phyloP scores from a whole-genome alignment of 2,888 invertebrate genomes.

The Choreutis nemorana region DNA sequence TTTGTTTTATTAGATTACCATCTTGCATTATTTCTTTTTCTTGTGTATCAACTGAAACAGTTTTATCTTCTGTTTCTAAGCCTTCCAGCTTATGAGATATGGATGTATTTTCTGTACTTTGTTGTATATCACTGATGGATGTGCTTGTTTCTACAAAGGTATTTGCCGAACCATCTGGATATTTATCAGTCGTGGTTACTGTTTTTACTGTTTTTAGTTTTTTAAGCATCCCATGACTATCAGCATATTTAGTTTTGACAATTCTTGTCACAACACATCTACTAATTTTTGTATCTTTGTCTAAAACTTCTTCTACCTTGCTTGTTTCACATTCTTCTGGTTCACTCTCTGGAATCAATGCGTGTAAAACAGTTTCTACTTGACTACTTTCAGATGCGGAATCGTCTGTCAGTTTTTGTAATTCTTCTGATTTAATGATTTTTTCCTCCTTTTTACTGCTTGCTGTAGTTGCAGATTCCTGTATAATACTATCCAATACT shows the following conservation, averaged over 20 bases:
- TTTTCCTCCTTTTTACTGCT: slow-evolving; percentile 23
- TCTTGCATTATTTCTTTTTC: slow-evolving; percentile 27
- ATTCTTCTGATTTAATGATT: slow-evolving; percentile 12
- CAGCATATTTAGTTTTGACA: slow-evolving; percentile 31
- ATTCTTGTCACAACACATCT: slow-evolving; percentile 31
- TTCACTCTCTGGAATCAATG: slow-evolving; percentile 19
- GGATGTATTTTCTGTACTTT: slow-evolving; percentile 15
- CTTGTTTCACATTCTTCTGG: slow-evolving; percentile 25
- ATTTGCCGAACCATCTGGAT: slow-evolving; percentile 39
- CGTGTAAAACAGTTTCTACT: slow-evolving; percentile 21
- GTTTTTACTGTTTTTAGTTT: slow-evolving; percentile 39
- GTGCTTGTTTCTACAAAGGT: slow-evolving; percentile 41
- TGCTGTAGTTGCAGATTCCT: slow-evolving; percentile 27
- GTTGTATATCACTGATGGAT: slow-evolving; percentile 34
- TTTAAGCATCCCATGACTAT: slow-evolving; percentile 19
- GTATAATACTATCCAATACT: slow-evolving; percentile 15
- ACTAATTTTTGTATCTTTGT: slow-evolving; percentile 24
- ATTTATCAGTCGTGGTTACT: slow-evolving; percentile 39
- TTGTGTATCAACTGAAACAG: slow-evolving; percentile 32
- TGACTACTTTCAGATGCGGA: slow-evolving; percentile 16
- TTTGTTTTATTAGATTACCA: slow-evolving; percentile 34
- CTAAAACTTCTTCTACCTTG: slow-evolving; percentile 23
- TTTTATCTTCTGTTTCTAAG: slow-evolving; percentile 31
- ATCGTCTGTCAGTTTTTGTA: slow-evolving; percentile 12
- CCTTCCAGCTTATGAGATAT: slow-evolving; percentile 22